Percentiles rank a stretch among this genome's conserved stretches.
Conservation (phyloP, 2,888 invertebrate genomes). For the Euzetes globulus region DNA sequence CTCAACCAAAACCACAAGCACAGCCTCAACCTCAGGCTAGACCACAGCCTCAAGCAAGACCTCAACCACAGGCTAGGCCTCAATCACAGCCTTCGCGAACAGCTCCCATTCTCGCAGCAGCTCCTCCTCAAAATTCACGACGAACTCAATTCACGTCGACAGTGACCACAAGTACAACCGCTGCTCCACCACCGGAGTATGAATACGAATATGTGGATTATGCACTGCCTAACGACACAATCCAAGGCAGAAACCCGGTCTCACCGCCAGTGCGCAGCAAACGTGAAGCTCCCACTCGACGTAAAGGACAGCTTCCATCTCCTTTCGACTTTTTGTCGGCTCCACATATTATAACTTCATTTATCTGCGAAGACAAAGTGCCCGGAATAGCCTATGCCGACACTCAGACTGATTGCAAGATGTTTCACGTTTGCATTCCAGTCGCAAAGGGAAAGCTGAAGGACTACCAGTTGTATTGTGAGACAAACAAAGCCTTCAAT, state of each 20-base stretch:
- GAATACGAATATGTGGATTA: slow-evolving; percentile 41
- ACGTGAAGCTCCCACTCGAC: slow-evolving; percentile 1
- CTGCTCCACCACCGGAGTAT: slow-evolving; percentile 30
- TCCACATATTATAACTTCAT: slow-evolving; percentile 20
- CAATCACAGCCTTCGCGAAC: slow-evolving; percentile 2
- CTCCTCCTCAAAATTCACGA: not conserved
- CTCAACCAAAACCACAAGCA: not conserved
- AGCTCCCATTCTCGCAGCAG: not conserved
- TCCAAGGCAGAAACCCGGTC: not conserved
- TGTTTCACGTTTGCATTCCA: slow-evolving; percentile 41
- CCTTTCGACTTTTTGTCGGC: slow-evolving; percentile 14
- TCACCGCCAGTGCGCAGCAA: not conserved
- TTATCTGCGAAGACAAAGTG: slow-evolving; percentile 41
- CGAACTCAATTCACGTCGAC: not conserved
- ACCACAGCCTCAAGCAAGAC: slow-evolving; percentile 3
- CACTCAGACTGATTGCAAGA: slow-evolving; percentile 39
- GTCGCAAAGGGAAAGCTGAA: slow-evolving; percentile 39
- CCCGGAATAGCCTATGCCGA: slow-evolving; percentile 41
- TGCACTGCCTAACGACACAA: not conserved
- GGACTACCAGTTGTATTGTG: slow-evolving; percentile 40
- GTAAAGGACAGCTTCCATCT: slow-evolving; percentile 14
- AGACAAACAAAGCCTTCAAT: slow-evolving; percentile 39
- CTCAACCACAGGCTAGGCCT: not conserved
- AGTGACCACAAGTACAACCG: not conserved
- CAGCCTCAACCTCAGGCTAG: not conserved